These are phyloP conservation scores for Myotis pilosus DNA, from an alignment of 2,797 vertebrate species.

Conservation along the genomic window DNA sequence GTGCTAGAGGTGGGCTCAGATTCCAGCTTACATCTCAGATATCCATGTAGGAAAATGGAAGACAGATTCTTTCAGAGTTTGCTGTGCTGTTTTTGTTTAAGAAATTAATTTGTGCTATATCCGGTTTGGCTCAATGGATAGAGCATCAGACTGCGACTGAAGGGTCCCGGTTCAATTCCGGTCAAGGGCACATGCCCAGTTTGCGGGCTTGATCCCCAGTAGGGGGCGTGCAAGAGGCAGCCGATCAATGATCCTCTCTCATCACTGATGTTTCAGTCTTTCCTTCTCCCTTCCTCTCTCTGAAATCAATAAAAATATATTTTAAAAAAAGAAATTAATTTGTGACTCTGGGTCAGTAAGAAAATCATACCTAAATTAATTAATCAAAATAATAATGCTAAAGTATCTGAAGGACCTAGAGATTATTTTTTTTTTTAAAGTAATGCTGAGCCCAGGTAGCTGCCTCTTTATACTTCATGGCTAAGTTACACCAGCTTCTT, in stretches of 20 bases:
- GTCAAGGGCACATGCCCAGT: too few species aligned
- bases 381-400: neutral
- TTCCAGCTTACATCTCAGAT: conserved; percentile 65
- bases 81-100: neutral
- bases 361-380: neutral
- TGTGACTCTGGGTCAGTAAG: neutral
- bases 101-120: neutral
- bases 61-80: neutral
- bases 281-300: too few species aligned
- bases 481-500: rapidly evolving
- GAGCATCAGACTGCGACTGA: too few species aligned
- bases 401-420: neutral
- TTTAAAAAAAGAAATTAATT: neutral
- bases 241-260: too few species aligned
- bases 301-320: too few species aligned
- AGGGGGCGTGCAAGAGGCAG: too few species aligned
- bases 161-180: too few species aligned
- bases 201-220: too few species aligned
- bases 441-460: rapidly evolving
- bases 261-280: too few species aligned
- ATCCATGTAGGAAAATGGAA: neutral
- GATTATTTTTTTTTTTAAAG: neutral
- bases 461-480: rapidly evolving
- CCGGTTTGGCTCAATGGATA: too few species aligned
- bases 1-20: conserved; percentile 73